A percentile compares a stretch with the other conserved stretches of the same genome.
Conservation (phyloP, 2,113 vertebrate species). For the Syrrhaptes paradoxus region DNA sequence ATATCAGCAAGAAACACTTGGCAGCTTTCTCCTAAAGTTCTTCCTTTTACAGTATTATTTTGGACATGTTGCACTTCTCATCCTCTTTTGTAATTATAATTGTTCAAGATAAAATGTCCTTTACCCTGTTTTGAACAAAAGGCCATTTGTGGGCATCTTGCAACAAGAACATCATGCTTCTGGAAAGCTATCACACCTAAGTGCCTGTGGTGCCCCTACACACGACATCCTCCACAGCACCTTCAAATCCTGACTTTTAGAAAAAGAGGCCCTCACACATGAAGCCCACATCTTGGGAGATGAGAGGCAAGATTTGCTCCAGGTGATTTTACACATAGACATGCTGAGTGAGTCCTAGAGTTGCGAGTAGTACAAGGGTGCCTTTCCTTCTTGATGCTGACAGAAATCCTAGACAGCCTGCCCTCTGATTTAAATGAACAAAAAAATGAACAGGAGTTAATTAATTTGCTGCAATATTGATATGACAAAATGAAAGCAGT, state of each 20-base stretch:
- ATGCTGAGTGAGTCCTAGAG: not conserved
- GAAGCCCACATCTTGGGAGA: not conserved
- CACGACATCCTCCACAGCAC: fast-evolving
- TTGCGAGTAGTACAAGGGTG: not conserved
- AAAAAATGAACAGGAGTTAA: conserved; percentile 22
- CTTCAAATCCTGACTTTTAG: not conserved
- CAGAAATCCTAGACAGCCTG: not conserved
- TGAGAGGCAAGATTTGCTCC: not conserved
- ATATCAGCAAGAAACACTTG: not conserved
- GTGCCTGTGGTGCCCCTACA: not conserved
- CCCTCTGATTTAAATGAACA: conserved; percentile 1
- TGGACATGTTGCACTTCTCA: not conserved
- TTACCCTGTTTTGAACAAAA: not conserved
- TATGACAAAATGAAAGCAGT: conserved; percentile 54
- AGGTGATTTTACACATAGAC: not conserved
- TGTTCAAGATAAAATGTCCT: not conserved
- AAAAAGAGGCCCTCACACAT: not conserved
- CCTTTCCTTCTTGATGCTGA: not conserved
- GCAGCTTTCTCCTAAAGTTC: not conserved
- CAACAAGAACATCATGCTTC: not conserved
- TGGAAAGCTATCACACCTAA: not conserved
- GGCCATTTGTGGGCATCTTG: not conserved
- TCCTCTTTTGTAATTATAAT: not conserved
- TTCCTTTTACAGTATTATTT: not conserved
- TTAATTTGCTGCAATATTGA: conserved; percentile 51